Evolutionary conservation across 2,797 vertebrate genomes (phyloP).

Genomic region (Pipistrellus kuhlii): DNA sequence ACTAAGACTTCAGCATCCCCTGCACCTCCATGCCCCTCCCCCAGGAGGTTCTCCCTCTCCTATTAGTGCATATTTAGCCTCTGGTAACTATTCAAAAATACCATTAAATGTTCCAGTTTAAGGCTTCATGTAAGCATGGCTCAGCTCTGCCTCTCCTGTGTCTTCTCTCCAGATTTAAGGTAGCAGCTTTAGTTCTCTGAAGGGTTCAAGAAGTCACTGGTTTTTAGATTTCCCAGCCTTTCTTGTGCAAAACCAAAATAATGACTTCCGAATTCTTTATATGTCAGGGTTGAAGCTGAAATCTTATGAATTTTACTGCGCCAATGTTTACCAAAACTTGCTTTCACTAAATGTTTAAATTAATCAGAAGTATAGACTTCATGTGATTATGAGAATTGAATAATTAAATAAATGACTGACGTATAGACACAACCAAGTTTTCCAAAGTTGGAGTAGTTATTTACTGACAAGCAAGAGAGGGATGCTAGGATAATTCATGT

Average conservation of each 20-base stretch:
- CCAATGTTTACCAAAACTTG: not conserved
- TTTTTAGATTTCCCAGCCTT: not conserved
- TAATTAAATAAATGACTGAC: not conserved
- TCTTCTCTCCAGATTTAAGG: not conserved
- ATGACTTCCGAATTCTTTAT: not conserved
- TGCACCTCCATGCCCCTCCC: no score
- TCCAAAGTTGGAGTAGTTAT: not conserved
- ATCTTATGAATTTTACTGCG: not conserved
- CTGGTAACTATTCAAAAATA: not conserved
- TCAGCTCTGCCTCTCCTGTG: not conserved
- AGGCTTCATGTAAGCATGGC: rapidly evolving
- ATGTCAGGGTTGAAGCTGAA: not conserved
- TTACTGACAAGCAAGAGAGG: not conserved
- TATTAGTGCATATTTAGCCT: not conserved
- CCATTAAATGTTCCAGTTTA: not conserved
- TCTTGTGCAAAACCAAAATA: not conserved
- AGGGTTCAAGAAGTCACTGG: not conserved
- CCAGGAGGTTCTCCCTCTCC: not conserved
- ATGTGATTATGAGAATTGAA: not conserved
- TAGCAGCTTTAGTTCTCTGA: not conserved
- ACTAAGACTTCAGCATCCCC: not conserved
- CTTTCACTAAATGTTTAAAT: conserved; percentile 1
- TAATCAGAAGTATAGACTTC: not conserved
- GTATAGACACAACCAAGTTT: not conserved
- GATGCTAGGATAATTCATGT: not conserved